Evolutionary conservation across 2,797 vertebrate genomes (phyloP).

Genomic region (Sebastes itinus): DNA sequence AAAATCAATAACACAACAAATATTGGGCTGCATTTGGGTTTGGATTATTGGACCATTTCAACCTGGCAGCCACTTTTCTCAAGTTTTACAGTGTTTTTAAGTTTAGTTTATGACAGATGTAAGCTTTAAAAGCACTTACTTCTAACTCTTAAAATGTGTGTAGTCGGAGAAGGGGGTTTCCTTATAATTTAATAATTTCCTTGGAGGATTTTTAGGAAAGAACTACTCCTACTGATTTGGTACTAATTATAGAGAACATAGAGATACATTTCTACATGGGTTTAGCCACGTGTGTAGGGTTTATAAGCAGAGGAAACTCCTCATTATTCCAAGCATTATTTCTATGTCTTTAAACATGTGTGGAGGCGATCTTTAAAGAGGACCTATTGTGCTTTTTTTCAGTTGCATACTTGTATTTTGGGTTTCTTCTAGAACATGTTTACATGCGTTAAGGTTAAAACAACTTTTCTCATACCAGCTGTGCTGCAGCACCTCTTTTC

Average conservation of each 20-base stretch:
- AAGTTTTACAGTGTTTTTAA: slow-evolving; percentile 45
- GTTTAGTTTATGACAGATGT: slow-evolving; percentile 36
- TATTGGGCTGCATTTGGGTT: slow-evolving; percentile 47
- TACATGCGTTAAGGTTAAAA: too few species aligned
- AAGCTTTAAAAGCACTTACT: slow-evolving; percentile 52
- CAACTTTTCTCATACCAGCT: too few species aligned
- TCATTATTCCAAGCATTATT: background rate
- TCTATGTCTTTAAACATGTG: background rate
- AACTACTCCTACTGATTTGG: background rate
- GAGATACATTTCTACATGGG: background rate
- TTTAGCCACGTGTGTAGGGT: background rate
- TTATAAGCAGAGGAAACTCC: background rate
- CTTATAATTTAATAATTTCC: background rate
- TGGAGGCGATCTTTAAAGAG: too few species aligned
- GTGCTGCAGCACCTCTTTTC: too few species aligned
- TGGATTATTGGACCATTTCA: slow-evolving; percentile 56
- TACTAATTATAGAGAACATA: background rate
- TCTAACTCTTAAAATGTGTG: slow-evolving; percentile 9
- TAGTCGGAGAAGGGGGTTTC: background rate
- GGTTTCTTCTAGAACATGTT: too few species aligned
- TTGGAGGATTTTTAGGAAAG: background rate
- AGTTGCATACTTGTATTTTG: too few species aligned
- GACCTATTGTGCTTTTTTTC: too few species aligned
- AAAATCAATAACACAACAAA: slow-evolving; percentile 63
- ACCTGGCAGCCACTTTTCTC: slow-evolving; percentile 42